Conservation (phyloP, 2,113 vertebrate species). For the Cephalopholis sonnerati region DNA sequence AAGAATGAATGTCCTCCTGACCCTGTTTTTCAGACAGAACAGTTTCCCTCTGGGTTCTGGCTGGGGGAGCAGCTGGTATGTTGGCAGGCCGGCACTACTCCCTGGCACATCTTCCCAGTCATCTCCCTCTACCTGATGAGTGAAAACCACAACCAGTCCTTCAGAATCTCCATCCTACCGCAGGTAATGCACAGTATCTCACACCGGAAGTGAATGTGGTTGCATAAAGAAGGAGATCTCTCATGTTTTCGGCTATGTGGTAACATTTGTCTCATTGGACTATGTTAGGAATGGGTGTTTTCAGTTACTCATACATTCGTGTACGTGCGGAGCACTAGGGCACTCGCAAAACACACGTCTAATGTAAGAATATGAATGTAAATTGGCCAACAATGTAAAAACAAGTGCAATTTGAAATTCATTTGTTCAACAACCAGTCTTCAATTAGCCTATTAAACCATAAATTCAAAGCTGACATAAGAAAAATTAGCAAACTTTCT, state of each 20-base stretch:
- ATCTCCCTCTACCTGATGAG: conserved; percentile 98
- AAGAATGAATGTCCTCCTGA: background rate
- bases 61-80: conserved; percentile 97
- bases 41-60: conserved; percentile 97
- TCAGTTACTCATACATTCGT: too few relatives aligned
- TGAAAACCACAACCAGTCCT: conserved; percentile 96
- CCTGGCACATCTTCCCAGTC: conserved; percentile 98
- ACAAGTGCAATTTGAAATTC: too few relatives aligned
- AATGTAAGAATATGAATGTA: too few relatives aligned
- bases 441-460: too few relatives aligned
- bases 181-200: conserved; percentile 85
- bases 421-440: too few relatives aligned
- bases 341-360: too few relatives aligned
- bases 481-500: too few relatives aligned
- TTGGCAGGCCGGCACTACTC: conserved; percentile 96
- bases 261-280: background rate
- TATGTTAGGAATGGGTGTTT: too few relatives aligned
- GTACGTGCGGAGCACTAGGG: too few relatives aligned
- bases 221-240: background rate
- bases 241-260: background rate
- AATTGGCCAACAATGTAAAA: too few relatives aligned
- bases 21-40: conserved; percentile 89
- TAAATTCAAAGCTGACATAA: too few relatives aligned
- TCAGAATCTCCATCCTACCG: conserved; percentile 97
- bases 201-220: background rate